Evolutionary conservation across 1,140 invertebrate species (phyloP).

Genomic region (Monomorium pharaonis): DNA sequence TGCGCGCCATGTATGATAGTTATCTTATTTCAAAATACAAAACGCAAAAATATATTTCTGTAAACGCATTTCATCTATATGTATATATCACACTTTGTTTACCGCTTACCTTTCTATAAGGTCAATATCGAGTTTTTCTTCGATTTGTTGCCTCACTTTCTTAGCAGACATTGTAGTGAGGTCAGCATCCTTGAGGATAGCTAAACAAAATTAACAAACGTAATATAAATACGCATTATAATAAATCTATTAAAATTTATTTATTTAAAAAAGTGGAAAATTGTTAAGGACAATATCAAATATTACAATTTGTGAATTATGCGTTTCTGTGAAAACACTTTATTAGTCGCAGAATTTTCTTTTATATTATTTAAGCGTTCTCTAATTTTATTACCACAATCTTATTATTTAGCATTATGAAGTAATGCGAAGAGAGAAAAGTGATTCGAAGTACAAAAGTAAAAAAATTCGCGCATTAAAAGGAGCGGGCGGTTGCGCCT

Average conservation of each 20-base stretch:
- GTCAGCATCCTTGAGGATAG: conserved; percentile 95
- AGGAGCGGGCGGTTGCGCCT: background rate
- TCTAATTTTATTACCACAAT: background rate
- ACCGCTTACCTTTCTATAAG: conserved; percentile 87
- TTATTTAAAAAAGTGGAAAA: conserved; percentile 22
- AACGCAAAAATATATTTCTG: background rate
- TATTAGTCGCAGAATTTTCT: background rate
- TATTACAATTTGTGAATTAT: background rate
- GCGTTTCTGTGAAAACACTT: background rate
- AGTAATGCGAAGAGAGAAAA: background rate
- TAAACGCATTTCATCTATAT: background rate
- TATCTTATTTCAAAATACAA: background rate
- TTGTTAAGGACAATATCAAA: background rate
- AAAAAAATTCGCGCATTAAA: background rate
- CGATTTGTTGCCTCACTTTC: conserved; percentile 95
- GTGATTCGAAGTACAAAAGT: background rate
- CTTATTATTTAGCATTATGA: background rate
- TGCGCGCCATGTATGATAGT: too few relatives aligned
- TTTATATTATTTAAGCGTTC: background rate
- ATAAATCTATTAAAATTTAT: background rate
- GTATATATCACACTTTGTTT: background rate
- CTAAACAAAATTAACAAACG: conserved; percentile 85
- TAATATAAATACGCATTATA: background rate
- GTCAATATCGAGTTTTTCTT: conserved; percentile 92
- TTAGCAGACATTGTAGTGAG: conserved; percentile 94